phyloP scores from a whole-genome alignment of 2,888 invertebrate genomes.

The Holacanthella duospinosa region DNA sequence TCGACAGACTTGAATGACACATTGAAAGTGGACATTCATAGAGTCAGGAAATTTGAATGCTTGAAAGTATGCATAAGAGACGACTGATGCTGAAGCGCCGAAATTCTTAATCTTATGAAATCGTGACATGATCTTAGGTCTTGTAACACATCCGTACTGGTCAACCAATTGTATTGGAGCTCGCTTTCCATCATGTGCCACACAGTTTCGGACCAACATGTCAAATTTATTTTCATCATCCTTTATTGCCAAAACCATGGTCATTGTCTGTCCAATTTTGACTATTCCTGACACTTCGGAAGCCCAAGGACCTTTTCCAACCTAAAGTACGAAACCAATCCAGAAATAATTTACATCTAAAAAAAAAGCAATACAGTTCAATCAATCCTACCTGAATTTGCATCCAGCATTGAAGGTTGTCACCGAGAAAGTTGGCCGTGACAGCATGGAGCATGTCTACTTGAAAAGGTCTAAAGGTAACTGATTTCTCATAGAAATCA shows the following conservation, averaged over 20 bases:
- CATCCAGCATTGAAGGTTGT: slow-evolving; percentile 95
- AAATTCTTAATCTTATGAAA: slow-evolving; percentile 95
- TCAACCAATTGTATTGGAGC: slow-evolving; percentile 87
- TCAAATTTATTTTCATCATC: slow-evolving; percentile 93
- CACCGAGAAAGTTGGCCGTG: slow-evolving; percentile 88
- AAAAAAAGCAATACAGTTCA: not conserved
- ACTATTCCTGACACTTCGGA: slow-evolving; percentile 91
- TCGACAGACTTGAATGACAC: slow-evolving; percentile 86
- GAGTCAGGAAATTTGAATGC: slow-evolving; percentile 94
- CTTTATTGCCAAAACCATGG: slow-evolving; percentile 90
- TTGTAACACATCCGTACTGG: slow-evolving; percentile 82
- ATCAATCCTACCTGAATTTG: slow-evolving; percentile 58
- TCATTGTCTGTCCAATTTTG: slow-evolving; percentile 93
- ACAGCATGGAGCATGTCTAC: slow-evolving; percentile 92
- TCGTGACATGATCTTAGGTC: slow-evolving; percentile 83
- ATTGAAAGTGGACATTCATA: slow-evolving; percentile 95
- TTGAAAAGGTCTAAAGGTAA: slow-evolving; percentile 87
- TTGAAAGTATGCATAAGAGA: slow-evolving; percentile 91
- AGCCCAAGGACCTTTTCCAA: slow-evolving; percentile 94
- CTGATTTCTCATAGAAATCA: slow-evolving; percentile 89
- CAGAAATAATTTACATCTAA: not conserved
- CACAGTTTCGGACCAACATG: slow-evolving; percentile 87
- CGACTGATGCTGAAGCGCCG: slow-evolving; percentile 84
- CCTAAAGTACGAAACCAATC: slow-evolving; percentile 40
- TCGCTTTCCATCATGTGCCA: slow-evolving; percentile 86